phyloP scores from a whole-genome alignment of 2,797 vertebrate genomes.

The Orientallactaga sibirica region DNA sequence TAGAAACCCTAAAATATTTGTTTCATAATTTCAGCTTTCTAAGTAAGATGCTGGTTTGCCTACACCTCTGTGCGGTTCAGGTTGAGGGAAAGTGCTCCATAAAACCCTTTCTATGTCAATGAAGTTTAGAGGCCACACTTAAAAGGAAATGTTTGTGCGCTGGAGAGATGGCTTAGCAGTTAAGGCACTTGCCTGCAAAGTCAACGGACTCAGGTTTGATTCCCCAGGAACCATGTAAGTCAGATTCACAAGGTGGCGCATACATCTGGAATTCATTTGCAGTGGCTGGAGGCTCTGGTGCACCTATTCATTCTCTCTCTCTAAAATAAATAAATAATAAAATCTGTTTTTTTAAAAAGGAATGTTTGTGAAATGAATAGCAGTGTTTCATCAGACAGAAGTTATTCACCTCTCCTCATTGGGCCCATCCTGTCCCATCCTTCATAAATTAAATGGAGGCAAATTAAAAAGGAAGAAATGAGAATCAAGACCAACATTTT shows the following conservation, averaged over 20 bases:
- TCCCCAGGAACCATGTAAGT: too few species aligned
- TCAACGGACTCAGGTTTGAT: too few species aligned
- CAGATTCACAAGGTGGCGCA: too few species aligned
- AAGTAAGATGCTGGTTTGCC: slow-evolving; percentile 20
- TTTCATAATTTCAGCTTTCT: slow-evolving; percentile 49
- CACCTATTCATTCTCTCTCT: too few species aligned
- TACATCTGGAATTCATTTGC: too few species aligned
- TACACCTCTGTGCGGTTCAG: slow-evolving; percentile 42
- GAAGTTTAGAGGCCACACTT: slow-evolving; percentile 41
- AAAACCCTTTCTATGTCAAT: slow-evolving; percentile 61
- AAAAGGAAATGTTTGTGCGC: slow-evolving; percentile 1
- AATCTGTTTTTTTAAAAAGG: neutral
- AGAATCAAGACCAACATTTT: slow-evolving; percentile 26
- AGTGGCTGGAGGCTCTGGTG: too few species aligned
- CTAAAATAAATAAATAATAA: too few species aligned
- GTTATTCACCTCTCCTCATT: slow-evolving; percentile 30
- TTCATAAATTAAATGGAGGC: slow-evolving; percentile 24
- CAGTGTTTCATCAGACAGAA: neutral
- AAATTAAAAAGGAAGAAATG: slow-evolving; percentile 37
- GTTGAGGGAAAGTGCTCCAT: slow-evolving; percentile 40
- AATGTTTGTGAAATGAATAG: slow-evolving; percentile 46
- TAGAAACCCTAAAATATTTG: slow-evolving; percentile 18
- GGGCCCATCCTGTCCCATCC: neutral
- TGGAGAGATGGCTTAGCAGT: too few species aligned
- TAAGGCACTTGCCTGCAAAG: too few species aligned